phyloP scores from a whole-genome alignment of 2,797 vertebrate genomes.

The Pseudochromis fuscus region DNA sequence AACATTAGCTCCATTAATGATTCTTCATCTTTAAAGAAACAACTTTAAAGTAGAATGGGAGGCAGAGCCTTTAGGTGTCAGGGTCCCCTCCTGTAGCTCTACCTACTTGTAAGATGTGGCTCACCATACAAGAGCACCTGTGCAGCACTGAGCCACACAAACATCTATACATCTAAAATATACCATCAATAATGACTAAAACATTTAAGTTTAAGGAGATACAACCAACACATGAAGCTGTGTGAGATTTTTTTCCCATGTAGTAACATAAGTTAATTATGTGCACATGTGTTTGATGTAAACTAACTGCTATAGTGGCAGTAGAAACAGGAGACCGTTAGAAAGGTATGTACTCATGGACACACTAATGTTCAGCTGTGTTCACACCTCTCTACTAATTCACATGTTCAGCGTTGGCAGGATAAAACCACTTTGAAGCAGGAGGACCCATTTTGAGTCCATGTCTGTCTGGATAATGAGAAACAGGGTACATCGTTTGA shows the following conservation, averaged over 20 bases:
- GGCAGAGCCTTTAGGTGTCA: too few species aligned
- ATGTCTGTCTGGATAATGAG: slow-evolving; percentile 49
- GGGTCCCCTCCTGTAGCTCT: too few species aligned
- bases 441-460: not conserved
- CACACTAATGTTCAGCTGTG: not conserved
- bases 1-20: too few species aligned
- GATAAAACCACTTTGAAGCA: slow-evolving; percentile 35
- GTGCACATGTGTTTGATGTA: not conserved
- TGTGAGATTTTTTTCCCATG: not conserved
- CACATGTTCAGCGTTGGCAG: slow-evolving; percentile 5
- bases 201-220: too few species aligned
- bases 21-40: too few species aligned
- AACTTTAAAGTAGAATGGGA: too few species aligned
- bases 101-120: too few species aligned
- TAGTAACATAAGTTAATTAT: not conserved
- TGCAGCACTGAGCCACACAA: too few species aligned
- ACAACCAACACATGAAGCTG: too few species aligned
- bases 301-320: not conserved
- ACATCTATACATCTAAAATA: too few species aligned
- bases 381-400: slow-evolving; percentile 28
- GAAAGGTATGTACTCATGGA: not conserved
- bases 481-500: not conserved
- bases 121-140: too few species aligned
- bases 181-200: too few species aligned
- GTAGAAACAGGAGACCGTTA: not conserved